Evolutionary conservation across 2,797 vertebrate species (phyloP).

Genomic region (Chelon auratus): DNA sequence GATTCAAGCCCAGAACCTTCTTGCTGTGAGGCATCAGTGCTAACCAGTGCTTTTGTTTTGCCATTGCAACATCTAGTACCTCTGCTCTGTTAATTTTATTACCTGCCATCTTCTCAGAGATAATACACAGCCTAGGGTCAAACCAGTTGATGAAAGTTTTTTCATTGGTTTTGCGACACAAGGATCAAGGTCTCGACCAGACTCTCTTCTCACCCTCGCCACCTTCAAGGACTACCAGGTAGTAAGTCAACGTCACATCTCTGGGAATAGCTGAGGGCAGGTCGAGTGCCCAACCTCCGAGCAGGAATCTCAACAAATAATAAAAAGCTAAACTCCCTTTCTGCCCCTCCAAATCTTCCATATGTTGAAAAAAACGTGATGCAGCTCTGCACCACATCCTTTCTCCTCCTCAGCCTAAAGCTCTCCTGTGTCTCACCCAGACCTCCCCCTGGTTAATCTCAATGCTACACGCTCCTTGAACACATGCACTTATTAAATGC

Average conservation of each 20-base stretch:
- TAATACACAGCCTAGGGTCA: no score
- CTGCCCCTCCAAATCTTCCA: slow-evolving; percentile 46
- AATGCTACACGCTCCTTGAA: slow-evolving; percentile 33
- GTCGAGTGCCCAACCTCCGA: background rate
- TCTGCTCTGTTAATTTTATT: no score
- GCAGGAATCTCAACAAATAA: slow-evolving; percentile 17
- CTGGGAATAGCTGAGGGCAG: slow-evolving; percentile 9
- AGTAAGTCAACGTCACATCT: background rate
- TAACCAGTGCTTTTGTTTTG: no score
- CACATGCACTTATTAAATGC: slow-evolving; percentile 59
- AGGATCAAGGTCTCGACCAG: slow-evolving; percentile 8
- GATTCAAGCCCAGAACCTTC: no score
- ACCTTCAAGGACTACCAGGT: slow-evolving; percentile 20
- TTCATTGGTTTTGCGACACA: background rate
- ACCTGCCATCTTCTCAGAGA: no score
- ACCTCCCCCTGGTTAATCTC: slow-evolving; percentile 54
- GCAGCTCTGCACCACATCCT: slow-evolving; percentile 12
- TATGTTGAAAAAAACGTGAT: slow-evolving; percentile 31
- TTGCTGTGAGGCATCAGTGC: no score
- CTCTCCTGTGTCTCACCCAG: slow-evolving; percentile 14
- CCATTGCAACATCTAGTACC: no score
- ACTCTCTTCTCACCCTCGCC: slow-evolving; percentile 21
- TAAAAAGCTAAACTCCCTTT: slow-evolving; percentile 26
- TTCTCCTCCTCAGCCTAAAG: slow-evolving; percentile 19
- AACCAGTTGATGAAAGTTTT: no score